Percentiles rank a stretch among this genome's conserved stretches.
phyloP scores from a whole-genome alignment of 2,113 vertebrate species.

The Gymnorhina tibicen region DNA sequence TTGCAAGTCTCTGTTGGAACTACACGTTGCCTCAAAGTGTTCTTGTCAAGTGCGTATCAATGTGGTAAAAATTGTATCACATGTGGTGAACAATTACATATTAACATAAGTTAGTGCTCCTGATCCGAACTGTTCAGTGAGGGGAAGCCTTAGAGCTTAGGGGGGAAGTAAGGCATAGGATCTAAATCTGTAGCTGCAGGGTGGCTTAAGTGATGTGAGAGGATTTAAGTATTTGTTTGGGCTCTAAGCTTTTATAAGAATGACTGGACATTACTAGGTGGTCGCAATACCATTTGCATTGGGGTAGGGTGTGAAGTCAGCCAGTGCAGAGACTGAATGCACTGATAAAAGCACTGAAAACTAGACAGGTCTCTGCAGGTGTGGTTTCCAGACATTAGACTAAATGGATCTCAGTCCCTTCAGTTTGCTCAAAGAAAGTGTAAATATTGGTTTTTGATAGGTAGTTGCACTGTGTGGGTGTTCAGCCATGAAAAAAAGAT shows the following conservation, averaged over 20 bases:
- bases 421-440: background rate
- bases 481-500: background rate
- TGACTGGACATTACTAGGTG: no score
- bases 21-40: background rate
- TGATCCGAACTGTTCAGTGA: background rate
- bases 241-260: background rate
- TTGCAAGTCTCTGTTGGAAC: background rate
- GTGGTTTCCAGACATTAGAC: background rate
- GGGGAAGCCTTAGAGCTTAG: background rate
- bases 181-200: background rate
- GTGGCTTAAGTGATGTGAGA: fast-evolving
- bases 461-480: background rate
- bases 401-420: background rate
- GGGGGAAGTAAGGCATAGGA: background rate
- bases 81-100: background rate
- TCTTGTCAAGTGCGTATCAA: fast-evolving
- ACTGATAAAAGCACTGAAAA: background rate
- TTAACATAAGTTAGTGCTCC: background rate
- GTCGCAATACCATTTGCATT: background rate
- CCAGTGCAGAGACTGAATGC: background rate
- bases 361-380: background rate
- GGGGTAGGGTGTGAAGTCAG: background rate
- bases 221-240: background rate
- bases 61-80: background rate
- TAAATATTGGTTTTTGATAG: background rate